Evolutionary conservation across 2,888 invertebrate genomes (phyloP).

Genomic region (Allophyes oxyacanthae): DNA sequence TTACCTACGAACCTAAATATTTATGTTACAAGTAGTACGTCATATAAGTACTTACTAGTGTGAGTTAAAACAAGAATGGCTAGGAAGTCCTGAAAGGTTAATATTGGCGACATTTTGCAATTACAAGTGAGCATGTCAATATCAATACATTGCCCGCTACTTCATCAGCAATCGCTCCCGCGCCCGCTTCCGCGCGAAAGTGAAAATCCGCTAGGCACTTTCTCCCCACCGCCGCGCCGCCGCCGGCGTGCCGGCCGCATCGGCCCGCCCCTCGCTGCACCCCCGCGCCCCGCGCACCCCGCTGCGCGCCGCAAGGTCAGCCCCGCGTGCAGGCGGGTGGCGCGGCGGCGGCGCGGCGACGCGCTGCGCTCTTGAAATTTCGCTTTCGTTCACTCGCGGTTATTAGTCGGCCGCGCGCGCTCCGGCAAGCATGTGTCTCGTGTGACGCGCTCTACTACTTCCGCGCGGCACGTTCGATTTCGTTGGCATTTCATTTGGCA

Average conservation of each 20-base stretch:
- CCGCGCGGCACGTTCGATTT: slow-evolving; percentile 81
- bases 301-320: slow-evolving; percentile 78
- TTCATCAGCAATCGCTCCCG: slow-evolving; percentile 64
- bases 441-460: slow-evolving; percentile 84
- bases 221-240: slow-evolving; percentile 85
- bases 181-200: slow-evolving; percentile 82
- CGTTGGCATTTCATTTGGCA: slow-evolving; percentile 63
- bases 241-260: slow-evolving; percentile 62
- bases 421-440: slow-evolving; percentile 89
- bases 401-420: slow-evolving; percentile 90
- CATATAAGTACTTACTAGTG: too few species aligned
- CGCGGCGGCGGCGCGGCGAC: slow-evolving; percentile 81
- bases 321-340: slow-evolving; percentile 80
- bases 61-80: too few species aligned
- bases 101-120: too few species aligned
- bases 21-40: too few species aligned
- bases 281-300: slow-evolving; percentile 77
- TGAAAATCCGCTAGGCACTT: slow-evolving; percentile 87
- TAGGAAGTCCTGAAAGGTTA: too few species aligned
- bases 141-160: background rate
- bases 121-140: background rate
- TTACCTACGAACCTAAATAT: too few species aligned
- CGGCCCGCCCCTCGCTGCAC: slow-evolving; percentile 67
- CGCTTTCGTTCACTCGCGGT: slow-evolving; percentile 91
- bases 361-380: slow-evolving; percentile 92